These are phyloP conservation scores for Drosophila ohnishii DNA, from an alignment of 1,140 invertebrate genomes.

Conservation along the genomic window DNA sequence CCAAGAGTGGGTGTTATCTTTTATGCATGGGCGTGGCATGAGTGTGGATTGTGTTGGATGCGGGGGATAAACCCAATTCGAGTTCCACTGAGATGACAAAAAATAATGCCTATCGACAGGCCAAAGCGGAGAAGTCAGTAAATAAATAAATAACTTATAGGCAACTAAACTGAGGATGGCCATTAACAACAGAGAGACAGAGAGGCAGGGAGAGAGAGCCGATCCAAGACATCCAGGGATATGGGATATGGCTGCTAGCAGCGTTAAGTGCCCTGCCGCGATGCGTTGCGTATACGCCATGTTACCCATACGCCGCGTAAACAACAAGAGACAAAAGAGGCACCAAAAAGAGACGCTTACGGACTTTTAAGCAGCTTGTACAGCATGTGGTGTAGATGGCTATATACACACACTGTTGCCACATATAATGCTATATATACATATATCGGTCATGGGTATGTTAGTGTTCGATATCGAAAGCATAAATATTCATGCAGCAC, in stretches of 20 bases:
- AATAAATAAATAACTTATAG: slow-evolving; percentile 76
- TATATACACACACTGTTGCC: slow-evolving; percentile 18
- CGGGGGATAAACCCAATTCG: slow-evolving; percentile 15
- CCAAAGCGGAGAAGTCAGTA: slow-evolving; percentile 46
- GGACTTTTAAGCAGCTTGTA: slow-evolving; percentile 70
- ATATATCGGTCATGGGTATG: slow-evolving; percentile 29
- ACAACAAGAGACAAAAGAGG: slow-evolving; percentile 35
- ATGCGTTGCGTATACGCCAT: slow-evolving; percentile 46
- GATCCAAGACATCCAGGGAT: slow-evolving; percentile 9
- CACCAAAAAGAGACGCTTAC: slow-evolving; percentile 26
- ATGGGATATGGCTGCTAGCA: slow-evolving; percentile 12
- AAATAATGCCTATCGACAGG: slow-evolving; percentile 61
- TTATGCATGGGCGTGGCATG: slow-evolving; percentile 45
- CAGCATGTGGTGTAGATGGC: slow-evolving; percentile 37
- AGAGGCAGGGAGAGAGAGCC: background rate
- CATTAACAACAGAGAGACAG: slow-evolving; percentile 51
- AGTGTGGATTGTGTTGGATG: background rate
- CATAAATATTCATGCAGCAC: slow-evolving; percentile 74
- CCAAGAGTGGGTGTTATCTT: slow-evolving; percentile 47
- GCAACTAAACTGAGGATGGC: slow-evolving; percentile 56
- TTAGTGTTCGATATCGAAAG: slow-evolving; percentile 59
- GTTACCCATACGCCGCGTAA: slow-evolving; percentile 60
- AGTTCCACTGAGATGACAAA: slow-evolving; percentile 28
- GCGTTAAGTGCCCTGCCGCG: slow-evolving; percentile 43
- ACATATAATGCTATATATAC: slow-evolving; percentile 10